These are phyloP conservation scores for Dunckerocampus dactyliophorus DNA, from an alignment of 2,113 vertebrate species.

Conservation along the genomic window DNA sequence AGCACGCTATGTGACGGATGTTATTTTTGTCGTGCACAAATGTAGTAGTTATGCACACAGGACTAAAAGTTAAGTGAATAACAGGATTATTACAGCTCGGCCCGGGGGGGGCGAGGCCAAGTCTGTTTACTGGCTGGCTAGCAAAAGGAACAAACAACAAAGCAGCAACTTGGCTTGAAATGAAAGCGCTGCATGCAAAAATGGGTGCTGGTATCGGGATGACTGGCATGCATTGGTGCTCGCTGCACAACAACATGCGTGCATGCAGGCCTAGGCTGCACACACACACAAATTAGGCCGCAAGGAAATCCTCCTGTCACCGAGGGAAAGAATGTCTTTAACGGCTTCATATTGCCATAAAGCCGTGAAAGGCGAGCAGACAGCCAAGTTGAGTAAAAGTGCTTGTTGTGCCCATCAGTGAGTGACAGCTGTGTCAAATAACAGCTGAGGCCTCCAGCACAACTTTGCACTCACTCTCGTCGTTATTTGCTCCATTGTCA, in stretches of 20 bases:
- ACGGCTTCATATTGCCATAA: background rate
- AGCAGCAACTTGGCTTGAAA: background rate
- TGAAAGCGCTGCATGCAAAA: no score
- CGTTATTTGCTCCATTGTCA: background rate
- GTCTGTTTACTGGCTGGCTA: no score
- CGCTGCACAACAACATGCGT: background rate
- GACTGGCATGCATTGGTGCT: background rate
- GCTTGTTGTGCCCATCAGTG: background rate
- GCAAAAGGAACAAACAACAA: background rate
- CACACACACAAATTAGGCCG: background rate
- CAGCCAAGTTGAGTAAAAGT: background rate
- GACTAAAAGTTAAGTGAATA: constrained; percentile 13
- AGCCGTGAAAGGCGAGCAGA: no score
- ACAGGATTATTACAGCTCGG: constrained; percentile 22
- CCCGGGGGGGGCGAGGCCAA: background rate
- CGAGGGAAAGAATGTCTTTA: background rate
- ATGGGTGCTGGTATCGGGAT: no score
- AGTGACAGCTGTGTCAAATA: constrained; percentile 4
- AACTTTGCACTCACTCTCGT: constrained; percentile 4
- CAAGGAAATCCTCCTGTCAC: background rate
- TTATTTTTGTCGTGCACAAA: background rate
- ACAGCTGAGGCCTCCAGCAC: constrained; percentile 5
- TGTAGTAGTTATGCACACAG: background rate
- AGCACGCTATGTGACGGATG: no score
- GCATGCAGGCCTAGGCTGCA: background rate